Evolutionary conservation across 2,797 vertebrate genomes (phyloP).

Genomic region (Choloepus didactylus): DNA sequence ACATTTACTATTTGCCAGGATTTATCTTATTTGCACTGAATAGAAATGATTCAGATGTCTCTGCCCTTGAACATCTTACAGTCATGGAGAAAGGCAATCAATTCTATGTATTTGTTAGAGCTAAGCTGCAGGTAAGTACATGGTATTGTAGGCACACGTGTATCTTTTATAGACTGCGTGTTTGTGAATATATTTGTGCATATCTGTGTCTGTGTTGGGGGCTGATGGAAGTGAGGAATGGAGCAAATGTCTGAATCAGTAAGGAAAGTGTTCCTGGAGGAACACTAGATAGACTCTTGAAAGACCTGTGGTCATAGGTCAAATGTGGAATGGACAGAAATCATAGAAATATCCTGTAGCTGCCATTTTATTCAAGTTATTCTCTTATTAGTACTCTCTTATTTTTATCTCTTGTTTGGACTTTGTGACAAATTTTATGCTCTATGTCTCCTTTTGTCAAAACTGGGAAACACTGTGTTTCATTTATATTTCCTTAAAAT

Average conservation of each 20-base stretch:
- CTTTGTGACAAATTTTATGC: background rate
- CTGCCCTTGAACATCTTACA: background rate
- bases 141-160: background rate
- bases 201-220: background rate
- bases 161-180: background rate
- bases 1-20: background rate
- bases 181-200: background rate
- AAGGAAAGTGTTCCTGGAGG: background rate
- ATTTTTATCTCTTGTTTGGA: background rate
- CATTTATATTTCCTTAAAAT: constrained; percentile 9
- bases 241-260: background rate
- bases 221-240: background rate
- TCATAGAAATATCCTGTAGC: background rate
- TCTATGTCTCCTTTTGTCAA: background rate
- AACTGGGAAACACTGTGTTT: background rate
- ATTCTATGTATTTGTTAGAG: background rate
- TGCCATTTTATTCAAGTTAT: background rate
- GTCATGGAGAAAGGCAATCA: background rate
- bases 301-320: background rate
- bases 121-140: background rate
- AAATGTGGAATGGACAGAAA: background rate
- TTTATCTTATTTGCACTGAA: constrained; percentile 29
- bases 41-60: background rate
- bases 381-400: background rate
- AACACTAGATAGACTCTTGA: background rate